These are phyloP conservation scores for Caranx melampygus DNA, from an alignment of 2,113 vertebrate species.

Conservation along the genomic window DNA sequence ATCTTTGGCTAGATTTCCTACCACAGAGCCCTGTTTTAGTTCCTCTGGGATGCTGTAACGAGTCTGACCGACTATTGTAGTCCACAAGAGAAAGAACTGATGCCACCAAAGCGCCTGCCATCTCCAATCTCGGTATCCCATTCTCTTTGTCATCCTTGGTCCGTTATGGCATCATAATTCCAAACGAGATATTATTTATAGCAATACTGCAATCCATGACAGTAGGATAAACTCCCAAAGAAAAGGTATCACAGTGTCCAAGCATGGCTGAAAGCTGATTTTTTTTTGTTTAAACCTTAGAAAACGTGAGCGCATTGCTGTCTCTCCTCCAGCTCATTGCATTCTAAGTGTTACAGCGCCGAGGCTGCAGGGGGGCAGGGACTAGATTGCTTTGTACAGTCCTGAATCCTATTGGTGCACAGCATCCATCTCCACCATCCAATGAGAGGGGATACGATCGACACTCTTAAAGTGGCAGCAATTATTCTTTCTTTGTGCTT, in stretches of 20 bases:
- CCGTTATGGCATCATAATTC: conserved; percentile 16
- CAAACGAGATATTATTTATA: background rate
- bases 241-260: background rate
- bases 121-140: conserved; percentile 58
- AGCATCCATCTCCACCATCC: conserved; percentile 63
- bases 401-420: conserved; percentile 81
- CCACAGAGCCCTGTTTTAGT: conserved; percentile 79
- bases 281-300: background rate
- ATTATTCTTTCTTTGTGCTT: background rate
- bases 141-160: conserved; percentile 68
- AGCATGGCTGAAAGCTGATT: conserved; percentile 14
- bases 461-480: conserved; percentile 47
- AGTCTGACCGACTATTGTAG: conserved; percentile 74
- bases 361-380: conserved; percentile 77
- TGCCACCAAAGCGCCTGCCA: conserved; percentile 71
- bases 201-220: background rate
- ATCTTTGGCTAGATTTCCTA: conserved; percentile 85
- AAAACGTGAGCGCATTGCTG: background rate
- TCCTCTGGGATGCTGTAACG: conserved; percentile 82
- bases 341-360: conserved; percentile 63
- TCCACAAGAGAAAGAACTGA: conserved; percentile 74
- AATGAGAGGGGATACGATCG: conserved; percentile 61
- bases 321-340: conserved; percentile 54
- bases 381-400: conserved; percentile 82
- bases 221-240: background rate